Evolutionary conservation across 2,888 invertebrate species (phyloP).

Genomic region (Alsophila aescularia): DNA sequence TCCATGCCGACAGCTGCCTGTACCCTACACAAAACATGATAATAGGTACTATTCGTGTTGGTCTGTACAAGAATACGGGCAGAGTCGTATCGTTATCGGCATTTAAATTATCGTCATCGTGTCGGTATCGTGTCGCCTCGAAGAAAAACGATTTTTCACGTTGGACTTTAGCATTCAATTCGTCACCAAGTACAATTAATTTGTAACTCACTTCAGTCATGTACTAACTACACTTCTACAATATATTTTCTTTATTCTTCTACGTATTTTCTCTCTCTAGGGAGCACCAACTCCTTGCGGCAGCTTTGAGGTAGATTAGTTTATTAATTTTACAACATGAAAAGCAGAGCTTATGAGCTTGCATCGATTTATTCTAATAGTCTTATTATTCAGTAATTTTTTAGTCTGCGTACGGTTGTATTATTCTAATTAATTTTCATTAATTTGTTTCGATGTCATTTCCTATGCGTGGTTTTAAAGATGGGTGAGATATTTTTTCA

Average conservation of each 20-base stretch:
- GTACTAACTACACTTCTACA: background rate
- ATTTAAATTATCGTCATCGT: too few species aligned
- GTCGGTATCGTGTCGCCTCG: too few species aligned
- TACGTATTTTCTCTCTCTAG: background rate
- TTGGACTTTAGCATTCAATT: background rate
- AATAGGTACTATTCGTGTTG: too few species aligned
- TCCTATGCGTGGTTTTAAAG: too few species aligned
- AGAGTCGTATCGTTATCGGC: too few species aligned
- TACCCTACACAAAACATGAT: too few species aligned
- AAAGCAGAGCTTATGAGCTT: conserved; percentile 1
- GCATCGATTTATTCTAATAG: conserved; percentile 1
- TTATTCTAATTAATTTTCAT: background rate
- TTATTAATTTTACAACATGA: conserved; percentile 1
- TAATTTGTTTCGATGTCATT: background rate
- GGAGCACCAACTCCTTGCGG: conserved; percentile 16
- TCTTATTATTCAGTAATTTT: background rate
- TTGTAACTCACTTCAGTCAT: background rate
- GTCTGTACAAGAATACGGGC: too few species aligned
- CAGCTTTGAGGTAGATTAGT: conserved; percentile 17
- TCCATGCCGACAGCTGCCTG: too few species aligned
- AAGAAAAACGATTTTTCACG: too few species aligned
- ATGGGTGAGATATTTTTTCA: too few species aligned
- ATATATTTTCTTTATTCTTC: background rate
- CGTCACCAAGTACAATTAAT: too few species aligned
- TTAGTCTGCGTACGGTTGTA: background rate